Conservation (phyloP, 2,797 vertebrate genomes). For the Phoeniculus purpureus region DNA sequence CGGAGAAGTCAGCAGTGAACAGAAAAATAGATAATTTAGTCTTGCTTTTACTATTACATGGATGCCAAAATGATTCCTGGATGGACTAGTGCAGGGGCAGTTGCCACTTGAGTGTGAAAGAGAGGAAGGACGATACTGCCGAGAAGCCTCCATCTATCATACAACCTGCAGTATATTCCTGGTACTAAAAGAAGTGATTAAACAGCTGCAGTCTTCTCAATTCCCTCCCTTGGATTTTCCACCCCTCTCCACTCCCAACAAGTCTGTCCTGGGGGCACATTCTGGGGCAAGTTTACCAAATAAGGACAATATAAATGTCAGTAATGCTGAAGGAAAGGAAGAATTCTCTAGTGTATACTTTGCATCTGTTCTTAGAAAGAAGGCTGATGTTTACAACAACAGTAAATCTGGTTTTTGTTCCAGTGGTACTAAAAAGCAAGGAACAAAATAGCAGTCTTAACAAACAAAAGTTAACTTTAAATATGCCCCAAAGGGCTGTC, state of each 20-base stretch:
- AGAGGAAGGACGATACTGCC: neutral
- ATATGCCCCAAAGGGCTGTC: neutral
- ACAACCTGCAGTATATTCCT: neutral
- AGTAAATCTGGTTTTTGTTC: neutral
- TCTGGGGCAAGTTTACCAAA: neutral
- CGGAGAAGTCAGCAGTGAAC: neutral
- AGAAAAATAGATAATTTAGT: neutral
- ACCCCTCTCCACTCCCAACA: neutral
- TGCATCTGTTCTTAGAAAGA: neutral
- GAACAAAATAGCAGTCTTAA: neutral
- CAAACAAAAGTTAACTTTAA: neutral
- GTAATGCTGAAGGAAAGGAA: neutral
- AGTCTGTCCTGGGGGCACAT: neutral
- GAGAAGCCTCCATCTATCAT: neutral
- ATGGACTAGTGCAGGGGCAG: neutral
- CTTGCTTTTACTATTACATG: neutral
- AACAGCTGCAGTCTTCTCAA: neutral
- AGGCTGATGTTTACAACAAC: neutral
- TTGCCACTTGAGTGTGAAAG: neutral
- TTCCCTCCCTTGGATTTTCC: neutral
- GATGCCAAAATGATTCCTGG: neutral
- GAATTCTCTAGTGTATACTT: neutral
- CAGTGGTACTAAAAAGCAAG: neutral
- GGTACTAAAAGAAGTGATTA: neutral
- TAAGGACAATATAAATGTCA: neutral